Percentiles rank a stretch among this genome's conserved stretches.
phyloP scores from a whole-genome alignment of 2,888 invertebrate species.

The Scrobipalpa atriplicella region DNA sequence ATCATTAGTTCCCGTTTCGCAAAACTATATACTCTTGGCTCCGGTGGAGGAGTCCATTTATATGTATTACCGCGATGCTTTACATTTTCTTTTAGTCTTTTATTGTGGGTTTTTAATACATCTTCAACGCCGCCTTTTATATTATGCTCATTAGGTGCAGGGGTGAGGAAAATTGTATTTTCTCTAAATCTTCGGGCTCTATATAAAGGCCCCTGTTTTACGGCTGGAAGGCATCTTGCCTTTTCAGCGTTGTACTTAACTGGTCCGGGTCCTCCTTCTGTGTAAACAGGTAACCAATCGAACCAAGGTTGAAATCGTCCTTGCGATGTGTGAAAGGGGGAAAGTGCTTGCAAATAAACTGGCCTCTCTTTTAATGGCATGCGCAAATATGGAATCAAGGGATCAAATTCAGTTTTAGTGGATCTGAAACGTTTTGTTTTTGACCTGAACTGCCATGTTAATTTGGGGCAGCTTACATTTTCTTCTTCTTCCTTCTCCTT shows the following conservation, averaged over 20 bases:
- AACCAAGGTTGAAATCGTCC: slow-evolving; percentile 66
- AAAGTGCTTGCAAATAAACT: slow-evolving; percentile 46
- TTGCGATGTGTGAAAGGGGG: slow-evolving; percentile 66
- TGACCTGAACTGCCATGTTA: slow-evolving; percentile 66
- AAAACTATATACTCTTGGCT: slow-evolving; percentile 42
- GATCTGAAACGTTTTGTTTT: slow-evolving; percentile 60
- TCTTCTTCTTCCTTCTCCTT: slow-evolving; percentile 32
- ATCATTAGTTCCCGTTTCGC: slow-evolving; percentile 41
- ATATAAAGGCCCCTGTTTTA: slow-evolving; percentile 56
- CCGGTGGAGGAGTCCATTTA: slow-evolving; percentile 47
- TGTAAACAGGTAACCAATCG: slow-evolving; percentile 60
- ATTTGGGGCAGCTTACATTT: slow-evolving; percentile 39
- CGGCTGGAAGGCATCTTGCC: slow-evolving; percentile 55
- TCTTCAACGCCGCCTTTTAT: slow-evolving; percentile 58
- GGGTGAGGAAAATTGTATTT: slow-evolving; percentile 39
- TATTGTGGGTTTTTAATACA: slow-evolving; percentile 61
- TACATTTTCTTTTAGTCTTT: slow-evolving; percentile 56
- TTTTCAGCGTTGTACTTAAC: slow-evolving; percentile 54
- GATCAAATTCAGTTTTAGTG: slow-evolving; percentile 48
- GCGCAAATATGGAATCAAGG: slow-evolving; percentile 56
- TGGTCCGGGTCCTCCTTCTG: slow-evolving; percentile 56
- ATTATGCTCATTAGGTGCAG: slow-evolving; percentile 63
- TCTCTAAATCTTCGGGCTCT: slow-evolving; percentile 54
- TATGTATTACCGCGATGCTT: slow-evolving; percentile 48
- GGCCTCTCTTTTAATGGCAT: slow-evolving; percentile 37